Evolutionary conservation across 2,113 vertebrate species (phyloP).

Genomic region (Myrmecobius fasciatus): DNA sequence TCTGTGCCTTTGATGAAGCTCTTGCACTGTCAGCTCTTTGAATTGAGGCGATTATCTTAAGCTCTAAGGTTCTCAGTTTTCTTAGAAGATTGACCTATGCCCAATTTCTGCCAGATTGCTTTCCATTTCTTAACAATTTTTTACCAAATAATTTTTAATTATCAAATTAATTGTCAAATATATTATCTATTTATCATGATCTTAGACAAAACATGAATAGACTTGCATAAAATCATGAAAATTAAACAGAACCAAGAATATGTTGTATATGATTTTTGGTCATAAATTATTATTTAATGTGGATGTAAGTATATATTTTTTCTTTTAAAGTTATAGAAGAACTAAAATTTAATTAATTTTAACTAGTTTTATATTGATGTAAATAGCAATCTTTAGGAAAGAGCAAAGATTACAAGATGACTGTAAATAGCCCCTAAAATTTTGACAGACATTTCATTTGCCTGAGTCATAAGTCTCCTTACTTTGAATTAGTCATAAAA

Average conservation of each 20-base stretch:
- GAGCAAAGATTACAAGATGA: conserved; percentile 62
- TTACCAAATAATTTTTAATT: no score
- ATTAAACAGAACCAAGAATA: no score
- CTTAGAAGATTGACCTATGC: background rate
- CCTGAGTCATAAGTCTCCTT: conserved; percentile 16
- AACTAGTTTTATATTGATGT: conserved; percentile 61
- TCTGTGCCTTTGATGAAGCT: background rate
- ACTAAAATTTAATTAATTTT: conserved; percentile 64
- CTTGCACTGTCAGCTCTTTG: background rate
- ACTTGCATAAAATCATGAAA: no score
- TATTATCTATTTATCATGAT: no score
- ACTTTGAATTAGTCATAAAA: conserved; percentile 53
- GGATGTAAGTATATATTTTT: background rate
- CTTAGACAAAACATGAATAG: no score
- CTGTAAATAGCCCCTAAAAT: conserved; percentile 61
- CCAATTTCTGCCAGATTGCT: no score
- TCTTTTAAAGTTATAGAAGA: conserved; percentile 36
- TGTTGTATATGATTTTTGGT: no score
- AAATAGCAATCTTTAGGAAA: conserved; percentile 47
- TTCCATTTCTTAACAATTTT: no score
- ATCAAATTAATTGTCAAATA: no score
- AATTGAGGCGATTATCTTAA: background rate
- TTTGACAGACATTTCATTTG: conserved; percentile 60
- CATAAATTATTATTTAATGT: no score
- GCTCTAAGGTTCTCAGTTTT: background rate